These are phyloP conservation scores for Rhimphoctona megacephalus DNA, from an alignment of 2,888 invertebrate species.

Conservation along the genomic window DNA sequence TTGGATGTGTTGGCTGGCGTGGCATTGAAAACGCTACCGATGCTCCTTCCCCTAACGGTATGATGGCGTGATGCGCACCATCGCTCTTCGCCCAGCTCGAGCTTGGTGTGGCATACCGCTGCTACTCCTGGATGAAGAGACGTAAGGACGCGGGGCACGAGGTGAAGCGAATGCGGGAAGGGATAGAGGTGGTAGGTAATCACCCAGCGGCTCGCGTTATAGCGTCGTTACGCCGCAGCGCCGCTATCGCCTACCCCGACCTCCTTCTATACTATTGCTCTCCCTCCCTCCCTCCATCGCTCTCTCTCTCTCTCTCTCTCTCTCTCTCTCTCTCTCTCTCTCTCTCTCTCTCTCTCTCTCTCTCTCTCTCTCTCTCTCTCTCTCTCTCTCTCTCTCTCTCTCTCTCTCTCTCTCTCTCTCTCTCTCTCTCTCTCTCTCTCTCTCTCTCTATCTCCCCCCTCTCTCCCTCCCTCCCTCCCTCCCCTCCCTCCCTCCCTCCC, in stretches of 20 bases:
- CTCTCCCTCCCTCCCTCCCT: too few relatives aligned
- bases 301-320: conserved; percentile 54
- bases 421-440: conserved; percentile 59
- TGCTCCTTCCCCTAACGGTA: conserved; percentile 29
- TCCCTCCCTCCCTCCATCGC: conserved; percentile 41
- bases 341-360: conserved; percentile 38
- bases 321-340: conserved; percentile 33
- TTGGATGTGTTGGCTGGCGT: conserved; percentile 59
- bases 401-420: conserved; percentile 31
- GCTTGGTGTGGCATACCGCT: conserved; percentile 55
- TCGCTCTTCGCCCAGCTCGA: conserved; percentile 43
- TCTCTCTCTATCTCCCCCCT: conserved; percentile 35
- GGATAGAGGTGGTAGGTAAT: conserved; percentile 83
- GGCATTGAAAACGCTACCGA: conserved; percentile 61
- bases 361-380: conserved; percentile 44
- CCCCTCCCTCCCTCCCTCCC: too few relatives aligned
- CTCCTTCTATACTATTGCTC: conserved; percentile 49
- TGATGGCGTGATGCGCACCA: conserved; percentile 63
- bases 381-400: conserved; percentile 36
- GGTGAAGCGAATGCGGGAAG: conserved; percentile 42
- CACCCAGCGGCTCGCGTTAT: conserved; percentile 84
- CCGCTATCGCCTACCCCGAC: conserved; percentile 79
- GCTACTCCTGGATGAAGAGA: conserved; percentile 54
- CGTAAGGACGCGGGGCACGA: conserved; percentile 69
- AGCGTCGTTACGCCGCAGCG: conserved; percentile 84